Percentiles rank a stretch among this genome's conserved stretches.
Evolutionary conservation across 2,888 invertebrate genomes (phyloP).

Genomic region (Sinohyriopsis cumingii): DNA sequence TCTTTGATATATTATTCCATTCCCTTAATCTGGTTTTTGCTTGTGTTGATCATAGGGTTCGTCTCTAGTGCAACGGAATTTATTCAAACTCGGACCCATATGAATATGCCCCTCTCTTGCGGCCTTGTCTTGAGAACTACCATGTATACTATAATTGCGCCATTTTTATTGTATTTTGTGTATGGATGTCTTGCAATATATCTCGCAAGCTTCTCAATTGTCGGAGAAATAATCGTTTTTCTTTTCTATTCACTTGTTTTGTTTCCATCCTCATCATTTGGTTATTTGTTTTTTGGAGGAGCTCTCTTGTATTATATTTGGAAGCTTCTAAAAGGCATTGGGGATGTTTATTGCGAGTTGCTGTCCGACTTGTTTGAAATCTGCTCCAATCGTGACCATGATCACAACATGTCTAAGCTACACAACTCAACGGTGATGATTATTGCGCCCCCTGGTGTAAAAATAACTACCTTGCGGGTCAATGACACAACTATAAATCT

Average conservation of each 20-base stretch:
- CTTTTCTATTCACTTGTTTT: conserved; percentile 19
- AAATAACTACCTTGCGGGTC: too few relatives aligned
- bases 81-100: too few relatives aligned
- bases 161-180: too few relatives aligned
- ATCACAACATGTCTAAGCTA: not conserved
- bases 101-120: too few relatives aligned
- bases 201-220: conserved; percentile 17
- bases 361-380: conserved; percentile 21
- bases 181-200: conserved; percentile 1
- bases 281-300: conserved; percentile 23
- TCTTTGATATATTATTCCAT: conserved; percentile 6
- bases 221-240: conserved; percentile 16
- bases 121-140: too few relatives aligned
- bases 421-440: conserved; percentile 11
- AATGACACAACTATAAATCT: too few relatives aligned
- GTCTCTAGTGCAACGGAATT: too few relatives aligned
- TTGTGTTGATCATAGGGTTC: not conserved
- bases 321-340: conserved; percentile 10
- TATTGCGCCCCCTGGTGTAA: too few relatives aligned
- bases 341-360: conserved; percentile 15
- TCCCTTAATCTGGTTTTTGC: not conserved
- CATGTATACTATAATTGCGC: too few relatives aligned
- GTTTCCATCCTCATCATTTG: conserved; percentile 20
- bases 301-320: conserved; percentile 18
- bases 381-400: conserved; percentile 2